These are phyloP conservation scores for Desmodus rotundus DNA, from an alignment of 2,113 vertebrate genomes.

Conservation along the genomic window DNA sequence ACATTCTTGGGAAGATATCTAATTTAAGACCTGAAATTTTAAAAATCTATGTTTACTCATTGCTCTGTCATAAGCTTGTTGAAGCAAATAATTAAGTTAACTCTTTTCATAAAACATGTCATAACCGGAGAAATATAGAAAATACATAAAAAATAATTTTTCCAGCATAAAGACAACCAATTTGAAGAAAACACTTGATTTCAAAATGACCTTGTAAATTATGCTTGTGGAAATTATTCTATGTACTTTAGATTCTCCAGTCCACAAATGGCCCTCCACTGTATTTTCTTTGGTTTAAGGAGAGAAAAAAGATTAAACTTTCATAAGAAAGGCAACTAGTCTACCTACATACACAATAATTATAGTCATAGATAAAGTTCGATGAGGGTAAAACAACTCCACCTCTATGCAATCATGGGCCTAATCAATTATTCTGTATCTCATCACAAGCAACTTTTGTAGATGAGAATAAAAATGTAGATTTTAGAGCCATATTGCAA, in stretches of 20 bases:
- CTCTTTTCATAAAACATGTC: not conserved
- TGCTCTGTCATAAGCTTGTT: not conserved
- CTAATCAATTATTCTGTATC: not conserved
- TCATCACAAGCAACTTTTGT: not conserved
- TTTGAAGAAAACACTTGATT: not conserved
- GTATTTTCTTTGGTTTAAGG: not conserved
- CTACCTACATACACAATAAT: not conserved
- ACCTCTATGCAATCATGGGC: not conserved
- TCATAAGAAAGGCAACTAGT: not conserved
- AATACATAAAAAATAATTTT: not conserved
- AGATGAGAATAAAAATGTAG: not conserved
- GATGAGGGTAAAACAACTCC: not conserved
- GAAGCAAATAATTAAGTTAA: constrained; percentile 33
- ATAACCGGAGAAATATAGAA: not conserved
- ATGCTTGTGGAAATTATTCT: not conserved
- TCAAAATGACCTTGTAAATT: constrained; percentile 17
- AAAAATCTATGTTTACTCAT: not conserved
- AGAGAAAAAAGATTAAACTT: not conserved
- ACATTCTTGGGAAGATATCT: not conserved
- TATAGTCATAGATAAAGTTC: not conserved
- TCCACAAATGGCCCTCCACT: not conserved
- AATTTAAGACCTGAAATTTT: constrained; percentile 36
- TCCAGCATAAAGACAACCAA: constrained; percentile 1
- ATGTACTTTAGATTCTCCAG: not conserved
- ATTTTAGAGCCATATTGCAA: not conserved